Percentiles rank a stretch among this genome's conserved stretches.
phyloP scores from a whole-genome alignment of 2,888 invertebrate genomes.

The Chrysotoxum bicinctum region DNA sequence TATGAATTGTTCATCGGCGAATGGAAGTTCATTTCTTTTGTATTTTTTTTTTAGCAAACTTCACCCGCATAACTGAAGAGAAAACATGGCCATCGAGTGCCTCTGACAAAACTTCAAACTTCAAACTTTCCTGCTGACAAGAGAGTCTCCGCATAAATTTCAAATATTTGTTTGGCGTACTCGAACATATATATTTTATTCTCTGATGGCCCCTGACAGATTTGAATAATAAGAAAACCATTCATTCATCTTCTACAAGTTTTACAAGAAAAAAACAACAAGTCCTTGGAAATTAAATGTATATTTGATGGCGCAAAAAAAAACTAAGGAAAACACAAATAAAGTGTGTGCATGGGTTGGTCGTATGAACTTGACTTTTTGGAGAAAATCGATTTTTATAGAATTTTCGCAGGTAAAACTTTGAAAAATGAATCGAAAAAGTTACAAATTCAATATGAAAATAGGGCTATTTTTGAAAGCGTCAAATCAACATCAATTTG shows the following conservation, averaged over 20 bases:
- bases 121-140: constrained; percentile 17
- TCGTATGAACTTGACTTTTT: neutral
- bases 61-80: constrained; percentile 1
- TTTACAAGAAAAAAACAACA: neutral
- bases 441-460: no score
- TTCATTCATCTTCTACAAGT: neutral
- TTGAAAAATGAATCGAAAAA: no score
- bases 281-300: neutral
- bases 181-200: neutral
- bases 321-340: neutral
- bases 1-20: constrained; percentile 18
- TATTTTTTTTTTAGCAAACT: neutral
- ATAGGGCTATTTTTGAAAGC: no score
- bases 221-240: constrained; percentile 16
- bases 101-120: neutral
- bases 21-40: neutral
- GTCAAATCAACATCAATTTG: no score
- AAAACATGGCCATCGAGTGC: neutral
- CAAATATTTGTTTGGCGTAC: constrained; percentile 14
- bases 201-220: constrained; percentile 6
- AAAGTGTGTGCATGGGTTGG: neutral
- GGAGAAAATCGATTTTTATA: neutral
- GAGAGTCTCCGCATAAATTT: neutral
- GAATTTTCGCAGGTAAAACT: neutral
- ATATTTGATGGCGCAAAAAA: neutral